Evolutionary conservation across 2,113 vertebrate species (phyloP), one percentile per base, ranked within the genome.

Genomic region (Machaerirhynchus nigripectus): DNA sequence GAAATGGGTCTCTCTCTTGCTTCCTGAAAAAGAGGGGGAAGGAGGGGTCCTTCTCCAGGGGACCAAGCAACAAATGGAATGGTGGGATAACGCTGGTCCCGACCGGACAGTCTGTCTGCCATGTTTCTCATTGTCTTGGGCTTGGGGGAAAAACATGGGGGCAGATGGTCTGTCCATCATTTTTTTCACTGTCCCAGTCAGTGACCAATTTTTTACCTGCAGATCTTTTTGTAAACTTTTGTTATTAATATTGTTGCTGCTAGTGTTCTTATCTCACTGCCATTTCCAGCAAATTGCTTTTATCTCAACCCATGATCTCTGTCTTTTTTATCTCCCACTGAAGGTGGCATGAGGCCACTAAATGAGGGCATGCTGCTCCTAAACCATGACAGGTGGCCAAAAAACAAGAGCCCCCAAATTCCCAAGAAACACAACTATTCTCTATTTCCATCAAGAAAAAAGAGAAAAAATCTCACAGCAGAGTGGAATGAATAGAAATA

Each of bases 1-100:
- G 30, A 75, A 46, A 60, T n/a, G 20, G 15, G 20, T 53, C 30
- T 68, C 16, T 52, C 52, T 33, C 39, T 53, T n/a, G 16, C 46
- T 75, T 46, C 13, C 24, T 28, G 26, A 6, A 74, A 70, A 16
- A 30, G 1, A 68, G 10, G 13, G 9, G 53, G 37, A 77, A 86
- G 35, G 3, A 9, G 7, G 6, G 33, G 4, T 60, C n/a, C n/a
- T 26, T 68, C 75, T 22, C 53, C 40, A n/a, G 13, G 24, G 30
- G 37, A 35, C 10, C n/a, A 75, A 60, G 46, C 0, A 1, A 44
- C 19, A 22, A 68, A 46, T 0, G 0, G 24, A 53, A 40, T 20
- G 11, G 20, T 40, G 30, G 30, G 24, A 3, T 26, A 68, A 75
- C 2, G 3, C 46, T n/a, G 16, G 23, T 46, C 31, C 23, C 0